Percentiles rank a stretch among this genome's conserved stretches.
Evolutionary conservation across 2,797 vertebrate genomes (phyloP).

Genomic region (Danio kyathit): DNA sequence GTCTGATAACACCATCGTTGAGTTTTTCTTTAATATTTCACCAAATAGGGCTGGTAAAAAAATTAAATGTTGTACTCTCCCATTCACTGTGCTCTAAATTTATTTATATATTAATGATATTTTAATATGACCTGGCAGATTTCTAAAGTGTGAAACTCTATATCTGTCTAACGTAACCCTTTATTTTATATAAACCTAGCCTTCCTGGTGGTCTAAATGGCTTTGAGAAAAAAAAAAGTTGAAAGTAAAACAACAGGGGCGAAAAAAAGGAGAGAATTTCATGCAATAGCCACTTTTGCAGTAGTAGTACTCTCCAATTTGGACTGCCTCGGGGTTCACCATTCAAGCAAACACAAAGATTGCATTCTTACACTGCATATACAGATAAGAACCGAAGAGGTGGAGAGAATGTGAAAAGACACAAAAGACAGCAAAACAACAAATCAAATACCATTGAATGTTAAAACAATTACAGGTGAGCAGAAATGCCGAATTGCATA

Average conservation of each 20-base stretch:
- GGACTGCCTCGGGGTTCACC: conserved; percentile 11
- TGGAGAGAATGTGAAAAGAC: background rate
- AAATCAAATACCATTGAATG: background rate
- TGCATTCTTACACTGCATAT: background rate
- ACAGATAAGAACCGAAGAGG: conserved; percentile 22
- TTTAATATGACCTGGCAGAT: background rate
- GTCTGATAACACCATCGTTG: too few species aligned
- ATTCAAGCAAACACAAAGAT: conserved; percentile 31
- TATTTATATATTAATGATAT: background rate
- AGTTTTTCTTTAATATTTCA: too few species aligned
- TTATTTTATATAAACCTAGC: background rate
- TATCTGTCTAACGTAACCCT: background rate
- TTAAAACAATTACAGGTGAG: background rate
- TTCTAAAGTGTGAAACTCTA: background rate
- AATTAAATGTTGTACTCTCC: too few species aligned
- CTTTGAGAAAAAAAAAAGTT: background rate
- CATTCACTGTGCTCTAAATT: too few species aligned
- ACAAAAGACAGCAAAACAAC: background rate
- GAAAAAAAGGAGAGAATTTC: background rate
- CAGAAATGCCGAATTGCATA: background rate
- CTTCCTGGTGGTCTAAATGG: conserved; percentile 1
- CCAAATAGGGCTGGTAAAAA: too few species aligned
- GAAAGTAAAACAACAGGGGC: background rate
- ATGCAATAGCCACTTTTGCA: background rate
- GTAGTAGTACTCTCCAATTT: conserved; percentile 13